phyloP scores from a whole-genome alignment of 2,113 vertebrate species.

The Guaruba guarouba region DNA sequence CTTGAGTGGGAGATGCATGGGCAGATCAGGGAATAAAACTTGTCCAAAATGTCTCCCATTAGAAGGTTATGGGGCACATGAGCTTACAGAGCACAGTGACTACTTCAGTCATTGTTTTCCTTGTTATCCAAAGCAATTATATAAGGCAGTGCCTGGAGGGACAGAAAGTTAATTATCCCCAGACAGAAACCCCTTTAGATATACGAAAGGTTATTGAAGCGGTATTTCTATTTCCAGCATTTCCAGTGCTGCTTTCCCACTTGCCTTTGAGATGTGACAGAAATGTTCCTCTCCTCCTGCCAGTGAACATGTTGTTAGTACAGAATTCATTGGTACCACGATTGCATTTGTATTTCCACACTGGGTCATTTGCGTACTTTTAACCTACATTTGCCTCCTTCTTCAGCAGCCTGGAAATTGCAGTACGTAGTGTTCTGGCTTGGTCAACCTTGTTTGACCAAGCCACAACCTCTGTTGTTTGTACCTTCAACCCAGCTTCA shows the following conservation, averaged over 20 bases:
- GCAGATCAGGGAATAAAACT: neutral
- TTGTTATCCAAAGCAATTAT: conserved; percentile 32
- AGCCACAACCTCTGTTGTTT: neutral
- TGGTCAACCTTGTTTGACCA: neutral
- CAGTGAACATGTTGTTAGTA: neutral
- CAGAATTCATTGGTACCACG: conserved; percentile 13
- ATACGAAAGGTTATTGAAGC: neutral
- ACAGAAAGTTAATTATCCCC: conserved; percentile 22
- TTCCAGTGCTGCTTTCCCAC: conserved; percentile 1
- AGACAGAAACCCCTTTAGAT: conserved; percentile 35
- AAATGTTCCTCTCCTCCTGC: conserved; percentile 44
- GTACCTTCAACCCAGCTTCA: neutral
- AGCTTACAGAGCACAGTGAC: neutral
- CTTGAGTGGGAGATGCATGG: neutral
- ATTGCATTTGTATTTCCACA: conserved; percentile 34
- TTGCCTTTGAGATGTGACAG: conserved; percentile 34
- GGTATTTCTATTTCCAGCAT: conserved; percentile 33
- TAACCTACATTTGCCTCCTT: neutral
- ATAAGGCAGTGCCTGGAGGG: conserved; percentile 25
- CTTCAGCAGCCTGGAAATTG: neutral
- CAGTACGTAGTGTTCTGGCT: neutral
- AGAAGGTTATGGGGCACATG: neutral
- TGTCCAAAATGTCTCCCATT: neutral
- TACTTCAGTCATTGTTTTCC: conserved; percentile 27
- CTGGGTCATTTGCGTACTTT: neutral